Conservation (phyloP, 2,888 invertebrate species). For the Tenthredo mesomela region DNA sequence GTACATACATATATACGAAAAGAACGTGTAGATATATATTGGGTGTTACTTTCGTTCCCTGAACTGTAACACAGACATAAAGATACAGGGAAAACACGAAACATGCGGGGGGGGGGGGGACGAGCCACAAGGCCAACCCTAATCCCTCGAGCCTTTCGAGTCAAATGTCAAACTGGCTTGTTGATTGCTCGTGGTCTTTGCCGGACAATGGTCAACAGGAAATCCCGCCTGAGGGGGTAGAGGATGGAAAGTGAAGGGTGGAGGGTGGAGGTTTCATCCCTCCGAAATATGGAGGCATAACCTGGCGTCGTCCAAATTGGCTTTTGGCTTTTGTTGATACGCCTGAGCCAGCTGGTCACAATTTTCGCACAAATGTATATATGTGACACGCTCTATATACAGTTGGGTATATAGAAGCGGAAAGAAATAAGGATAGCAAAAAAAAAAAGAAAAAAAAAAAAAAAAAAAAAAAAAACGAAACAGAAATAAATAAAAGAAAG, state of each 20-base stretch:
- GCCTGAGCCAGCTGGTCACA: slow-evolving; percentile 17
- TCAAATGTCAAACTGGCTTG: slow-evolving; percentile 42
- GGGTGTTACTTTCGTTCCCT: not conserved
- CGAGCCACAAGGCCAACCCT: not conserved
- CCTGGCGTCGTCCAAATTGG: slow-evolving; percentile 41
- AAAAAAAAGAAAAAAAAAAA: not conserved
- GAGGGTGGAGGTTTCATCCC: slow-evolving; percentile 19
- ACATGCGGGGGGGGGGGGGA: not conserved
- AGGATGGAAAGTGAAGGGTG: not conserved
- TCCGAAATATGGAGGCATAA: slow-evolving; percentile 42
- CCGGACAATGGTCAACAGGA: slow-evolving; percentile 42
- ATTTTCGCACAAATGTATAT: slow-evolving; percentile 20
- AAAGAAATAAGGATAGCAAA: not conserved
- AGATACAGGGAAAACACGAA: slow-evolving; percentile 17
- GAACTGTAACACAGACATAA: slow-evolving; percentile 3
- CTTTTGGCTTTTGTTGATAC: slow-evolving; percentile 45
- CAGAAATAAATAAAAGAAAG: not conserved
- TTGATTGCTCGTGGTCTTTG: slow-evolving; percentile 49
- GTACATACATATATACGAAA: not conserved
- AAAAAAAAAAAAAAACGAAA: not conserved
- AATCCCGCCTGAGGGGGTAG: slow-evolving; percentile 3
- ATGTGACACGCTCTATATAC: not conserved
- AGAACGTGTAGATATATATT: not conserved
- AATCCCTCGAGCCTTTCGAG: slow-evolving; percentile 35
- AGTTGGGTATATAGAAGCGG: not conserved